Conservation (phyloP, 2,888 invertebrate genomes). For the Himalopsyche tibetana region DNA sequence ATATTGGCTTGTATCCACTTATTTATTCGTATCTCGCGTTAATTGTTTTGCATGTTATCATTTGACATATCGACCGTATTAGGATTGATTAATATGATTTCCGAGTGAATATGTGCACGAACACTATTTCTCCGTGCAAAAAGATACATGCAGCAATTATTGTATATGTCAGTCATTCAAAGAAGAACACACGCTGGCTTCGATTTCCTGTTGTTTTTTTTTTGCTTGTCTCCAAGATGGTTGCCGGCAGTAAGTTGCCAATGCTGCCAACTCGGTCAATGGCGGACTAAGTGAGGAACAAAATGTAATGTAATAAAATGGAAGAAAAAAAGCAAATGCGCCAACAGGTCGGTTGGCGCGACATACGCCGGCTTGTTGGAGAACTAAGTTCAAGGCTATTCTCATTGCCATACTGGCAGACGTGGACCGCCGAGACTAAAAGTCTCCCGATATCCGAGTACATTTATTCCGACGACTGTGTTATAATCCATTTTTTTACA, state of each 20-base stretch:
- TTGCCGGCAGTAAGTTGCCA: not conserved
- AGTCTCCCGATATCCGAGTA: conserved; percentile 18
- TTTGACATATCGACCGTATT: not conserved
- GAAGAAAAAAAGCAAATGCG: not conserved
- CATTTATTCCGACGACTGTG: not conserved
- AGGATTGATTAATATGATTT: not conserved
- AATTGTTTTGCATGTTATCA: not conserved
- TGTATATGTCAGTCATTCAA: not conserved
- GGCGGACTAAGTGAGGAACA: conserved; percentile 3
- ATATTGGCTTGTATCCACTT: too few species aligned
- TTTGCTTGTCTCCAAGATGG: not conserved
- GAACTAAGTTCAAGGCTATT: conserved; percentile 18
- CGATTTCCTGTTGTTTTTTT: not conserved
- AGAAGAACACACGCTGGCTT: not conserved
- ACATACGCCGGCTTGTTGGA: conserved; percentile 4
- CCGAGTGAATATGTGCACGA: not conserved
- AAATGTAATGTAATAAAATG: conserved; percentile 22
- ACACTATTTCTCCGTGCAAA: not conserved
- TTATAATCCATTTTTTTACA: too few species aligned
- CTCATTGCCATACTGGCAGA: conserved; percentile 25
- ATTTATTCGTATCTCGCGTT: too few species aligned
- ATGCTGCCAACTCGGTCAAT: conserved; percentile 26
- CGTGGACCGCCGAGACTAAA: not conserved
- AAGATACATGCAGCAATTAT: conserved; percentile 1
- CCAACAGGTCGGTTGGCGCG: not conserved